phyloP scores from a whole-genome alignment of 1,140 invertebrate genomes.

The Onthophagus taurus region DNA sequence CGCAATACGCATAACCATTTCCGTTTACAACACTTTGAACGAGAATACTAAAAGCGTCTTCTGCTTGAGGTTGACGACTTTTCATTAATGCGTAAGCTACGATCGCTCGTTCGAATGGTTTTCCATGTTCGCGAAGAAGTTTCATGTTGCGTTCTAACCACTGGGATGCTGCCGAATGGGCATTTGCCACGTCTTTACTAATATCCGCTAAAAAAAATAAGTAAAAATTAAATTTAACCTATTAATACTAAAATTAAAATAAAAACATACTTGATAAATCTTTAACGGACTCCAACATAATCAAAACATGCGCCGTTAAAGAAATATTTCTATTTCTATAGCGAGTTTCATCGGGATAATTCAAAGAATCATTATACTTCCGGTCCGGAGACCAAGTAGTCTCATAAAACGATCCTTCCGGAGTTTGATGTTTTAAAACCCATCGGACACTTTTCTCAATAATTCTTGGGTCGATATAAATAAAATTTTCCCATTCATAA shows the following conservation, averaged over 20 bases:
- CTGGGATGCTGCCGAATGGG: constrained; percentile 56
- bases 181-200: constrained; percentile 59
- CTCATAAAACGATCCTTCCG: constrained; percentile 78
- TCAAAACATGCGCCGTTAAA: constrained; percentile 80
- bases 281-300: constrained; percentile 71
- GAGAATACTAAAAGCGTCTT: constrained; percentile 71
- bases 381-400: constrained; percentile 70
- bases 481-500: constrained; percentile 88
- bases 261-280: constrained; percentile 72
- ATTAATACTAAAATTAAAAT: too few relatives aligned
- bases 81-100: constrained; percentile 78
- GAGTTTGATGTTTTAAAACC: constrained; percentile 69
- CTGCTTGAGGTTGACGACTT: constrained; percentile 67
- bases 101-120: constrained; percentile 77
- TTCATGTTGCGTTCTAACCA: constrained; percentile 82
- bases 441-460: constrained; percentile 69
- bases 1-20: constrained; percentile 80
- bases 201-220: constrained; percentile 39
- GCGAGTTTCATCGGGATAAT: constrained; percentile 40
- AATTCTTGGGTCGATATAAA: constrained; percentile 79
- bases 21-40: constrained; percentile 52
- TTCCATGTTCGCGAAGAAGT: constrained; percentile 55
- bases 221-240: too few relatives aligned
- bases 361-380: constrained; percentile 68
- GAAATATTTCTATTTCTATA: constrained; percentile 63